These are phyloP conservation scores for Volucella zonaria DNA, from an alignment of 2,888 invertebrate genomes.

Conservation along the genomic window DNA sequence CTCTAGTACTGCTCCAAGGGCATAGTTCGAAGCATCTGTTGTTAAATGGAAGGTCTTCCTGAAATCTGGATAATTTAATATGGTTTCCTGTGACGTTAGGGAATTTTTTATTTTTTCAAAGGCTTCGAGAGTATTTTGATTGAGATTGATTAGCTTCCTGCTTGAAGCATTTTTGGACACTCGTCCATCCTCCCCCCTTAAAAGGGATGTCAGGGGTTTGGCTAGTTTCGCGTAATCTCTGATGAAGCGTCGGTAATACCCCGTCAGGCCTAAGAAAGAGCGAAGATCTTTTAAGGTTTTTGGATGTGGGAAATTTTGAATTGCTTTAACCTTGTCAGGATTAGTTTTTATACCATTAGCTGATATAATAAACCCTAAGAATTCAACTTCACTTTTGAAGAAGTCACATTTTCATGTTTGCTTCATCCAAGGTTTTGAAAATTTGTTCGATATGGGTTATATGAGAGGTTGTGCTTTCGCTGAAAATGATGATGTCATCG, in stretches of 20 bases:
- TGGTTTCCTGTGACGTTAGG: slow-evolving; percentile 25
- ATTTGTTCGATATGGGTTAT: slow-evolving; percentile 39
- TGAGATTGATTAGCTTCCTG: slow-evolving; percentile 19
- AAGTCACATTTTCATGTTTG: slow-evolving; percentile 59
- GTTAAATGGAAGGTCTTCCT: slow-evolving; percentile 42
- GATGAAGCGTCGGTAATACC: slow-evolving; percentile 43
- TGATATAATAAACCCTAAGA: slow-evolving; percentile 63
- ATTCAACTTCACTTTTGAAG: slow-evolving; percentile 51
- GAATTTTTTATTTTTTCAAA: slow-evolving; percentile 53
- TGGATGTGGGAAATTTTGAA: slow-evolving; percentile 42
- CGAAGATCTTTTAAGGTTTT: no score
- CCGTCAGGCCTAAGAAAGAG: slow-evolving; percentile 43
- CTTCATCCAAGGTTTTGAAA: slow-evolving; percentile 30
- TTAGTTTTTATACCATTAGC: slow-evolving; percentile 59
- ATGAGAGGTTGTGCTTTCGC: slow-evolving; percentile 56
- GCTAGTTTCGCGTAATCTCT: slow-evolving; percentile 56
- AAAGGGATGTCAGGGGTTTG: slow-evolving; percentile 46
- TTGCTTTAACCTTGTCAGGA: slow-evolving; percentile 47
- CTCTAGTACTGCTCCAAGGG: neutral
- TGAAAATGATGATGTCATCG: slow-evolving; percentile 56
- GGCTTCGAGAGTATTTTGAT: slow-evolving; percentile 42
- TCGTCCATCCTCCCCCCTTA: slow-evolving; percentile 64
- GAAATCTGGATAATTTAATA: slow-evolving; percentile 77
- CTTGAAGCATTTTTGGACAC: no score
- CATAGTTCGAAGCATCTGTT: slow-evolving; percentile 52